phyloP scores from a whole-genome alignment of 2,888 invertebrate genomes.

The Rhorus exstirpatorius region DNA sequence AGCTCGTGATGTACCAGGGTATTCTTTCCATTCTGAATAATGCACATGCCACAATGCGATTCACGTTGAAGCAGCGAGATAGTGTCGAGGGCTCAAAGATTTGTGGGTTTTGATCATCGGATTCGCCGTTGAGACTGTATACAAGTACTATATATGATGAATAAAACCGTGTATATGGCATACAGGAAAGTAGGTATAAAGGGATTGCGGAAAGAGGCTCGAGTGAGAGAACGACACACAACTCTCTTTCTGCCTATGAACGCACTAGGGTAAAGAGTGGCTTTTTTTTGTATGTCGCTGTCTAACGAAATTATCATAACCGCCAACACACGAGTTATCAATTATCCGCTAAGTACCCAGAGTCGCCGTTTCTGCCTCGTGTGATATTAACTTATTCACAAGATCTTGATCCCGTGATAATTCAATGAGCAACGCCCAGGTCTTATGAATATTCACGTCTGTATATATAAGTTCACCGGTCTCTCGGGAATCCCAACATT shows the following conservation, averaged over 20 bases:
- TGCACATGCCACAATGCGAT: conserved; percentile 27
- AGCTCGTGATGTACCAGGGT: conserved; percentile 8
- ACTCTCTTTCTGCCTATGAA: background rate
- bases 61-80: conserved; percentile 32
- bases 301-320: conserved; percentile 57
- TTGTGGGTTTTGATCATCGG: conserved; percentile 50
- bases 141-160: background rate
- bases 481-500: conserved; percentile 48
- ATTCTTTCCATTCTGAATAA: conserved; percentile 17
- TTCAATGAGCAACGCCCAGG: conserved; percentile 63
- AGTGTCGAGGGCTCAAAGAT: conserved; percentile 43
- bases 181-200: background rate
- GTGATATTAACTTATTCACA: conserved; percentile 58
- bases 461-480: background rate
- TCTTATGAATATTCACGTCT: conserved; percentile 62
- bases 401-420: conserved; percentile 65
- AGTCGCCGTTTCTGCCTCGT: conserved; percentile 9
- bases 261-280: background rate
- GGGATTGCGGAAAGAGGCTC: background rate
- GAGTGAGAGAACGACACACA: background rate
- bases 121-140: background rate
- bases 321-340: conserved; percentile 60
- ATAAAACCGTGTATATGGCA: background rate
- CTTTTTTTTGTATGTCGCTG: conserved; percentile 4
- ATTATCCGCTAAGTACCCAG: conserved; percentile 58